Conservation (phyloP, 2,888 invertebrate species). For the Drosophila diplacantha region DNA sequence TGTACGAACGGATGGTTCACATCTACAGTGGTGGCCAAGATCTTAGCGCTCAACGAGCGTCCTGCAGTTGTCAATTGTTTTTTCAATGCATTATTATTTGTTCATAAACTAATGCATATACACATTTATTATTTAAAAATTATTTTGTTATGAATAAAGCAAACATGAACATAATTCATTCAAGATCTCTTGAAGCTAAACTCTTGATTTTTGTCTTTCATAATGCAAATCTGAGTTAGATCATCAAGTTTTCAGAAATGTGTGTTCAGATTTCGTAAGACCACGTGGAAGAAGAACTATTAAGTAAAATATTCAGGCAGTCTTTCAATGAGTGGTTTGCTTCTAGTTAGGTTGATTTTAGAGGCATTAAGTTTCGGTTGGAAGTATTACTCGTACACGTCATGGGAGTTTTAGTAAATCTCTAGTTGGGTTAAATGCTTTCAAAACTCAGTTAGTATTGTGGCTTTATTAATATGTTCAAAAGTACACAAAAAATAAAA, state of each 20-base stretch:
- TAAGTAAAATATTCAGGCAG: background rate
- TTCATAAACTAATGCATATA: no score
- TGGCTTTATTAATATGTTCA: background rate
- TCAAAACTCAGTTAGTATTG: background rate
- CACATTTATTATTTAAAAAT: no score
- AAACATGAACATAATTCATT: no score
- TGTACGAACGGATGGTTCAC: constrained; percentile 19
- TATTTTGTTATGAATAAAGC: no score
- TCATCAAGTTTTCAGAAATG: background rate
- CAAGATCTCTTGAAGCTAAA: no score
- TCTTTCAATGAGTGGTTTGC: no score
- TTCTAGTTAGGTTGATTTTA: background rate
- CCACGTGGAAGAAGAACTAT: background rate
- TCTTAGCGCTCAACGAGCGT: background rate
- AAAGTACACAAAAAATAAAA: constrained; percentile 1
- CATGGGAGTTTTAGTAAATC: background rate
- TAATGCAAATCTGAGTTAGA: background rate
- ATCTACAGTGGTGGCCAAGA: constrained; percentile 5
- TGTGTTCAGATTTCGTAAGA: background rate
- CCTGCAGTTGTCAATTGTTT: background rate
- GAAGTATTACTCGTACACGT: background rate
- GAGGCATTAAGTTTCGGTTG: background rate
- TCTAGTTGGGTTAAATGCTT: background rate
- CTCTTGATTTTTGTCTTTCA: no score
- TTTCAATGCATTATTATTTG: no score